phyloP scores from a whole-genome alignment of 2,888 invertebrate species.

The Leucophenga montana region DNA sequence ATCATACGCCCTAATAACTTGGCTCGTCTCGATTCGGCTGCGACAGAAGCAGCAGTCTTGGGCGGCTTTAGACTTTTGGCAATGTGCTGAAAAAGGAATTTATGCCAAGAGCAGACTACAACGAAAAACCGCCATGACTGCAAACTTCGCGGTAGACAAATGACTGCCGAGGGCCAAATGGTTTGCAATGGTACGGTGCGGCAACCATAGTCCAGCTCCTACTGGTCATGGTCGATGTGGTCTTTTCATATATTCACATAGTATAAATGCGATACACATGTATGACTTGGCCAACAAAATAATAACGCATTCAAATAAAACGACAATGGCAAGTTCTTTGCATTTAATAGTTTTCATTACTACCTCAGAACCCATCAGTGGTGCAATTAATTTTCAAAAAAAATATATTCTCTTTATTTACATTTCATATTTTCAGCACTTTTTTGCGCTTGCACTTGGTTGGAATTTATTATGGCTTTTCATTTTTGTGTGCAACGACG shows the following conservation, averaged over 20 bases:
- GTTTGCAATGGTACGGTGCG: too few species aligned
- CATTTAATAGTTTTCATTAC: constrained; percentile 19
- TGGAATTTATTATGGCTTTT: background rate
- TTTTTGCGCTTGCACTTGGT: background rate
- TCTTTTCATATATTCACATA: background rate
- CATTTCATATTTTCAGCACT: background rate
- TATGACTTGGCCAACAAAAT: background rate
- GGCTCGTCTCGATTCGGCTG: constrained; percentile 32
- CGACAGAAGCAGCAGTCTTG: background rate
- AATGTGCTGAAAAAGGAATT: constrained; percentile 23
- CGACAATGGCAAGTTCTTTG: background rate
- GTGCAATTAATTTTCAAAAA: constrained; percentile 17
- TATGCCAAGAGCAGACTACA: constrained; percentile 16
- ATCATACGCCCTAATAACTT: constrained; percentile 62
- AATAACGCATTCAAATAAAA: background rate
- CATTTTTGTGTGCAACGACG: background rate
- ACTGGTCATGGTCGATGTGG: background rate
- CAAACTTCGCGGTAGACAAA: constrained; percentile 57
- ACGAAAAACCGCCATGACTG: constrained; percentile 48
- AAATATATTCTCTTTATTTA: constrained; percentile 3
- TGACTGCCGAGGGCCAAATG: constrained; percentile 57
- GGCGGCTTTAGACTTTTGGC: constrained; percentile 10
- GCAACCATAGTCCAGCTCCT: background rate
- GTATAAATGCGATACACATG: background rate
- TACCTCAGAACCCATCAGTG: background rate